phyloP scores from a whole-genome alignment of 2,113 vertebrate genomes.

The Hydropotes inermis region DNA sequence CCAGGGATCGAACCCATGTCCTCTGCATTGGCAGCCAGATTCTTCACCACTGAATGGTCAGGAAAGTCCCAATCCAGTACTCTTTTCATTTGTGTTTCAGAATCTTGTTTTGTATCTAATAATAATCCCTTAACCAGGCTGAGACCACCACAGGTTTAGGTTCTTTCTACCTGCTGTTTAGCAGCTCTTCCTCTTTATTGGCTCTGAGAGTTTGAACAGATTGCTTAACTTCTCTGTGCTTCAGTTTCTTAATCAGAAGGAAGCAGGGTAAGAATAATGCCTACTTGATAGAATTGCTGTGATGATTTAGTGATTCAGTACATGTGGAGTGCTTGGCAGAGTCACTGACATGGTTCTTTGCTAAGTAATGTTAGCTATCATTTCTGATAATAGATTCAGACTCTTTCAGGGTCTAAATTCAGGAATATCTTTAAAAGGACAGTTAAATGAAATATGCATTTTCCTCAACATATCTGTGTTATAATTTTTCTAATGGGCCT shows the following conservation, averaged over 20 bases:
- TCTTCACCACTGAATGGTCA: neutral
- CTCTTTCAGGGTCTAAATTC: neutral
- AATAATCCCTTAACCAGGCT: neutral
- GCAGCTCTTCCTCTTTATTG: neutral
- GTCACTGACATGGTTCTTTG: neutral
- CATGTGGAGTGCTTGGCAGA: neutral
- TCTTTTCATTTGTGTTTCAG: neutral
- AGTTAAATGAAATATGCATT: neutral
- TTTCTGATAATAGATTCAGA: neutral
- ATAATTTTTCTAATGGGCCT: neutral
- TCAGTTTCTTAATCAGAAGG: constrained; percentile 8
- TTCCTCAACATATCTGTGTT: neutral
- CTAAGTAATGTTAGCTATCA: neutral
- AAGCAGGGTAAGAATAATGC: neutral
- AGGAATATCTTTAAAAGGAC: neutral
- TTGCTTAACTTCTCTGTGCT: neutral
- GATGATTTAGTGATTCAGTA: neutral
- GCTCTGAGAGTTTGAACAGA: neutral
- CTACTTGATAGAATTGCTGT: neutral
- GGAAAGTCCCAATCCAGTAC: neutral
- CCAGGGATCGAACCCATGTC: neutral
- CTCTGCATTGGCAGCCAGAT: neutral
- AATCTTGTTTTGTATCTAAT: neutral
- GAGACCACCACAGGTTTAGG: neutral
- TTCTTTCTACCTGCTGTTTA: neutral